These are phyloP conservation scores for Aphaenogaster rudis DNA, from an alignment of 1,140 invertebrate species.

Conservation along the genomic window DNA sequence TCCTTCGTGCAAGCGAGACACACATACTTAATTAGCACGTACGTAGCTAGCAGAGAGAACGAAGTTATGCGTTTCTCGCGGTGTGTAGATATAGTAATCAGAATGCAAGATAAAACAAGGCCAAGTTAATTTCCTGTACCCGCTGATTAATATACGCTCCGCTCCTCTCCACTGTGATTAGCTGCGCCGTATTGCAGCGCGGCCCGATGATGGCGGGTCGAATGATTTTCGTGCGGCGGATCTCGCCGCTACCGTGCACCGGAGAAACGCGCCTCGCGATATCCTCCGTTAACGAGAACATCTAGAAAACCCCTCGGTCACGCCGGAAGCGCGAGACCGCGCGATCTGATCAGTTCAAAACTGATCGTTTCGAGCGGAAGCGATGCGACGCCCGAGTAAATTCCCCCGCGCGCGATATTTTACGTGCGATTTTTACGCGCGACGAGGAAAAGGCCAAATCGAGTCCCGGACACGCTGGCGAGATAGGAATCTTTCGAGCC, in stretches of 20 bases:
- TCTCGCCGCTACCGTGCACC: background rate
- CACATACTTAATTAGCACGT: constrained; percentile 70
- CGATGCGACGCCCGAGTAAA: background rate
- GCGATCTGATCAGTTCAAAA: constrained; percentile 21
- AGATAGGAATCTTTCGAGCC: background rate
- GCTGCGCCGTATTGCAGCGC: constrained; percentile 29
- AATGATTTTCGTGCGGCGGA: constrained; percentile 18
- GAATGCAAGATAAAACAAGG: constrained; percentile 78
- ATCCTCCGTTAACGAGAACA: constrained; percentile 20
- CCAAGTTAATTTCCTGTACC: constrained; percentile 76
- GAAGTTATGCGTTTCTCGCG: constrained; percentile 65
- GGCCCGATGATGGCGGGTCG: constrained; percentile 24
- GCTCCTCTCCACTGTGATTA: constrained; percentile 37
- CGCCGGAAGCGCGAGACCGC: background rate
- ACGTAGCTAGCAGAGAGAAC: constrained; percentile 19
- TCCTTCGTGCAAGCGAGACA: constrained; percentile 66
- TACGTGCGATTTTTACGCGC: background rate
- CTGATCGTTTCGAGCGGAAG: constrained; percentile 8
- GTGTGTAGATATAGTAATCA: constrained; percentile 70
- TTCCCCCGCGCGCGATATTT: background rate
- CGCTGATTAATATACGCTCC: constrained; percentile 58
- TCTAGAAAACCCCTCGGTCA: constrained; percentile 1
- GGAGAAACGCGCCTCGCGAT: background rate
- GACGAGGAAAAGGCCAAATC: background rate
- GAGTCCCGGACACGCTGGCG: background rate